Evolutionary conservation across 1,140 invertebrate species (phyloP).

Genomic region (Sesamia nonagrioides): DNA sequence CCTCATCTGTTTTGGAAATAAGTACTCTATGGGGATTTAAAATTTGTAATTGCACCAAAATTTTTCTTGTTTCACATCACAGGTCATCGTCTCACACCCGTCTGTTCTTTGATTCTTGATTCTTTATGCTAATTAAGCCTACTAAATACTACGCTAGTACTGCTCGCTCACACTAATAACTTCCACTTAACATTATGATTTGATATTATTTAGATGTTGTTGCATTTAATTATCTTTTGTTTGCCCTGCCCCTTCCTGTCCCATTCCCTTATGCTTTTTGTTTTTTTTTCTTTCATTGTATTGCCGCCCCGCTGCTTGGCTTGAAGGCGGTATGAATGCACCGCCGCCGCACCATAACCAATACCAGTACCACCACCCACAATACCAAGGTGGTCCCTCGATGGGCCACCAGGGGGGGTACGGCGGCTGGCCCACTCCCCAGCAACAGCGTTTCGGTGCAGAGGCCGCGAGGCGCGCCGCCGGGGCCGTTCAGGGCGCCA

Average conservation of each 20-base stretch:
- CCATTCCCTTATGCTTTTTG: conserved; percentile 83
- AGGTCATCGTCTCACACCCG: conserved; percentile 55
- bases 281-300: conserved; percentile 84
- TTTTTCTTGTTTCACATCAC: conserved; percentile 70
- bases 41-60: conserved; percentile 69
- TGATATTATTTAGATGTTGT: conserved; percentile 63
- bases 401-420: conserved; percentile 67
- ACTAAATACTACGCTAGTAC: conserved; percentile 74
- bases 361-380: conserved; percentile 84
- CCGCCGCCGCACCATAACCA: conserved; percentile 83
- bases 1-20: conserved; percentile 73
- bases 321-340: conserved; percentile 88
- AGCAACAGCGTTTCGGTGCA: conserved; percentile 84
- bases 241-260: conserved; percentile 74
- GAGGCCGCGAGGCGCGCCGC: conserved; percentile 77
- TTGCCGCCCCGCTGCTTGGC: conserved; percentile 84
- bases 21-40: conserved; percentile 78
- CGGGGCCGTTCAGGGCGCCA: conserved; percentile 74
- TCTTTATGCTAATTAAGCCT: conserved; percentile 71
- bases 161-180: conserved; percentile 75
- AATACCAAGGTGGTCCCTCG: conserved; percentile 76
- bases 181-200: conserved; percentile 56
- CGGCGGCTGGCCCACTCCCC: conserved; percentile 67
- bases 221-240: conserved; percentile 78
- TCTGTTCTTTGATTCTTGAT: conserved; percentile 49